These are phyloP conservation scores for Dipodomys merriami DNA, from an alignment of 2,113 vertebrate species.

Conservation along the genomic window DNA sequence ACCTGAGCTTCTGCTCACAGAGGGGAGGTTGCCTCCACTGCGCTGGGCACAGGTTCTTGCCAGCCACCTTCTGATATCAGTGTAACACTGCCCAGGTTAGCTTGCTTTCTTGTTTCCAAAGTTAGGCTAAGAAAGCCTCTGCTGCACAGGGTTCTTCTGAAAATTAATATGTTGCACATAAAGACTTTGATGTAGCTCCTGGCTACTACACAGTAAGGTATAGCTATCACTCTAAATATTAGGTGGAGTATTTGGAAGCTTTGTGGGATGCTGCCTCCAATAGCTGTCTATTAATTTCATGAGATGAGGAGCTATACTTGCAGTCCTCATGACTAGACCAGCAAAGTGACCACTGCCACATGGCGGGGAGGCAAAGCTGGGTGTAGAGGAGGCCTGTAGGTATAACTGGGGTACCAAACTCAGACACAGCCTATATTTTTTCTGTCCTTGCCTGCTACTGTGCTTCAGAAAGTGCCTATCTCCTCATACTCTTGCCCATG, in stretches of 20 bases:
- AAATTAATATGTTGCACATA: background rate
- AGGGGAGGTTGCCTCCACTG: background rate
- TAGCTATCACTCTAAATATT: background rate
- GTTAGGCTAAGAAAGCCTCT: background rate
- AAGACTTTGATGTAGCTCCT: background rate
- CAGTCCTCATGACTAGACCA: background rate
- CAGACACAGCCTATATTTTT: background rate
- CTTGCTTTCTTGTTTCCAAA: background rate
- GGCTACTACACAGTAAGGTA: background rate
- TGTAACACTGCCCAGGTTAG: background rate
- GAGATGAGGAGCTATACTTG: background rate
- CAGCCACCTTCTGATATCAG: background rate
- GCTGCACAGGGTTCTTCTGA: background rate
- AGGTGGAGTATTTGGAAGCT: background rate
- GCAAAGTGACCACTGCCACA: background rate
- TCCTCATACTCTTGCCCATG: background rate
- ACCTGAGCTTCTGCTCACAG: background rate
- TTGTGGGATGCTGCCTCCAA: background rate
- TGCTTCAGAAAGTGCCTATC: background rate
- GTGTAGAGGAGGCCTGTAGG: background rate
- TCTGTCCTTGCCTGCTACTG: accelerated
- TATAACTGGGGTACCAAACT: accelerated
- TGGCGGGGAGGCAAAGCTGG: background rate
- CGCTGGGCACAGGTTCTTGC: background rate
- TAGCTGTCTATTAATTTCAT: background rate